Conservation (phyloP, 2,888 invertebrate genomes). For the Dusona sp. region DNA sequence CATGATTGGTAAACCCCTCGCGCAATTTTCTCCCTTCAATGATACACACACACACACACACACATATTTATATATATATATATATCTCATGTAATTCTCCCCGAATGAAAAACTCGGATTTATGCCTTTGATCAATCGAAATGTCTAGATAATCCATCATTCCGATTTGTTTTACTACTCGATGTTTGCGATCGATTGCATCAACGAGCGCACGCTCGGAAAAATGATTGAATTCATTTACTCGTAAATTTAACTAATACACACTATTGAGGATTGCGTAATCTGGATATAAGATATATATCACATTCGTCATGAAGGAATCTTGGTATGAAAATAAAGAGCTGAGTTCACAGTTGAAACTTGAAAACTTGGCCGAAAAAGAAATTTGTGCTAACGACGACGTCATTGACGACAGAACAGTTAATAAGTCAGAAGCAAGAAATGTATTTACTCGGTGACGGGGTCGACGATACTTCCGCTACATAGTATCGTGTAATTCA, state of each 20-base stretch:
- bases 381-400: neutral
- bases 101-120: constrained; percentile 22
- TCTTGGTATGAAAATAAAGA: neutral
- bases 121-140: neutral
- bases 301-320: neutral
- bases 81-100: neutral
- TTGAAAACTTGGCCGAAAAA: neutral
- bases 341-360: neutral
- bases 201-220: neutral
- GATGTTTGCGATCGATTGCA: neutral
- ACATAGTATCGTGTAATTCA: neutral
- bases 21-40: constrained; percentile 46
- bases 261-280: neutral
- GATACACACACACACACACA: no score
- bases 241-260: neutral
- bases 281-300: neutral
- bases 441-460: neutral
- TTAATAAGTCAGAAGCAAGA: neutral
- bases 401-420: neutral
- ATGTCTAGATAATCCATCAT: neutral
- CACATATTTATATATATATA: no score
- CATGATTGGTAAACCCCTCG: constrained; percentile 31
- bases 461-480: neutral
- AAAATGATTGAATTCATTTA: constrained; percentile 11
- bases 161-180: neutral